phyloP scores from a whole-genome alignment of 1,140 invertebrate species.

The Conus betulinus region DNA sequence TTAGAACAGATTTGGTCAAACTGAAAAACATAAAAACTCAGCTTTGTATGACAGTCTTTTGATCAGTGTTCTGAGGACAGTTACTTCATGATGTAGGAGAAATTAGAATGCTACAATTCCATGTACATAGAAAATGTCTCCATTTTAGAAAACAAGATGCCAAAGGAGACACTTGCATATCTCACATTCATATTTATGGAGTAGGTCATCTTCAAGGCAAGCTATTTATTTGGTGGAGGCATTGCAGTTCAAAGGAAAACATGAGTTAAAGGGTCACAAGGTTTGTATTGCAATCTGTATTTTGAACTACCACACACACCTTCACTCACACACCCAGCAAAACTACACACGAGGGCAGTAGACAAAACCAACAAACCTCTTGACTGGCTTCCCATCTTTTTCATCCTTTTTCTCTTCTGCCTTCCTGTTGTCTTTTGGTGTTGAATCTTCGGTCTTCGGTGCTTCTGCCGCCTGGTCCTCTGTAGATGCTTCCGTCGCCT shows the following conservation, averaged over 20 bases:
- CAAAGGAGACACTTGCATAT: too few relatives aligned
- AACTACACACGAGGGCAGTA: conserved; percentile 18
- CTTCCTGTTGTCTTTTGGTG: conserved; percentile 53
- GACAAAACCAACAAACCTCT: conserved; percentile 72
- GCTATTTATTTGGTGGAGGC: not conserved
- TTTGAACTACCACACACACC: not conserved
- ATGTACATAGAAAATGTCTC: too few relatives aligned
- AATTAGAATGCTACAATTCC: too few relatives aligned
- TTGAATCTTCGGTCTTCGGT: conserved; percentile 31
- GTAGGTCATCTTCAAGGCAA: not conserved
- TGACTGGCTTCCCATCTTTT: conserved; percentile 61
- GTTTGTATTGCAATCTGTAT: not conserved
- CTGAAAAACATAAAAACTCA: too few relatives aligned
- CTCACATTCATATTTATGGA: not conserved
- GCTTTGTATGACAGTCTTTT: too few relatives aligned
- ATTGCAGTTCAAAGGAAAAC: not conserved
- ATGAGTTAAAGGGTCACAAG: not conserved
- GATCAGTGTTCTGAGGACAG: too few relatives aligned
- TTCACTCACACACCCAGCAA: conserved; percentile 25
- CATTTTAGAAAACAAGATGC: too few relatives aligned
- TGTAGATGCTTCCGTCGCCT: conserved; percentile 21
- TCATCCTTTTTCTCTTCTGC: conserved; percentile 59
- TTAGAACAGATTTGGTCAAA: too few relatives aligned
- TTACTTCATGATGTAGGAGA: too few relatives aligned
- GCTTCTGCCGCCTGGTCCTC: conserved; percentile 34